Evolutionary conservation across 2,797 vertebrate genomes (phyloP), one percentile per base, ranked within the genome.

Genomic region (Halcyon leucocephala): DNA sequence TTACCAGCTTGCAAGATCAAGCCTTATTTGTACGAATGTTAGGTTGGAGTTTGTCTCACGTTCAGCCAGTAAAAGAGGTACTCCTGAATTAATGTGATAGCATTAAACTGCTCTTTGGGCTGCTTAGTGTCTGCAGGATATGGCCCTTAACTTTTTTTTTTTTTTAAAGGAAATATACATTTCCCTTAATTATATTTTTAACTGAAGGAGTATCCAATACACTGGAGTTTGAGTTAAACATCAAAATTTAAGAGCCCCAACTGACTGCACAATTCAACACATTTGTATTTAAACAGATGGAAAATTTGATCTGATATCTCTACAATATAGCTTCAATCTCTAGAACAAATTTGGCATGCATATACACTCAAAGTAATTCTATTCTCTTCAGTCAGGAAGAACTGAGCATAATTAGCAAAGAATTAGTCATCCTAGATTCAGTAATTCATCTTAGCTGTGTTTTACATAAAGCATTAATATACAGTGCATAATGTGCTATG

Each of bases 391-490:
- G 41, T 86, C 39, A 93, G 39, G 82, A 93, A 89, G 86, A 93
- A 88, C 20, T 92, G 65, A 77, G 35, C 17, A 41, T 82, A 87
- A 94, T 93, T 86, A 91, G 35, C 74, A 86, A 82, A 64, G 66
- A 90, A 89, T 89, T 89, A 87, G 49, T 89, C 58, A 91, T 82
- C 29, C 39, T 76, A 62, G 62, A 92, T 62, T 93, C 66, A 81
- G 35, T 78, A 65, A 81, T 91, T 89, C 48, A 61, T 92, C 55
- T 93, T 78, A 78, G 41, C 44, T 83, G 8, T 91, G 54, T 95
- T 95, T 92, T 94, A 90, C 69, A 92, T 78, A 87, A 82, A 87
- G 35, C 21, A 78, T 74, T 87, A 78, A 81, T 58, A 80, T 22
- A 74, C 4, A 6, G 35, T 49, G 28, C 57, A 90, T 92, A 91